Base-by-base conservation (phyloP, 2,888 invertebrate species). In the Podabrus alpinus region DNA sequence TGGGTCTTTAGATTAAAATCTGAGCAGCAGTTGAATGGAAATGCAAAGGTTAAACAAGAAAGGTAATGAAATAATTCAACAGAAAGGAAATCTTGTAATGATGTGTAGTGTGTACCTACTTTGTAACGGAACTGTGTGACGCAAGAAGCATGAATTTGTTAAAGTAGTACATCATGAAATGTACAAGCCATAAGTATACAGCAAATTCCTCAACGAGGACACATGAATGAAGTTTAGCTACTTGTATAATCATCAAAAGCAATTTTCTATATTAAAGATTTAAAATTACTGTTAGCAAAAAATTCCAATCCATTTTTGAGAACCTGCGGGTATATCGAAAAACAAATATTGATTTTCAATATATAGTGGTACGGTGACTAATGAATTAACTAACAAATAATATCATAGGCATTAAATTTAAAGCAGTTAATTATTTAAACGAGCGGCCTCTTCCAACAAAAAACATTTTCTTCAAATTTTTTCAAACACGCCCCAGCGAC, bases 41-140 rank as follows among this genome's bases (percentile, higher is more conserved):
- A 64, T 7, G 21, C 13, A 17, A 64, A 64, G 19, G 17, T 64
- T 64, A 16, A 61, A 61, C 61, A 61, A 21, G 15, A 19, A 19
- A 19, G 62, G 19, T 21, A 64, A 70, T 59, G 66, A 24, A 67
- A 71, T 66, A 71, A 71, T 71, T 67, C 66, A 24, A 67, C 59
- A 67, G 71, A 71, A 71, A 71, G 71, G 66, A 71, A 71, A 17
- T 71, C 71, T 71, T 71, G 45, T 71, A 64, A 64, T 64, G 21
- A 64, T 64, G 19, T 64, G 19, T n/a, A 64, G 66, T 17, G 17
- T 19, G 15, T 71, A 24, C 19, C 11, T 66, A 71, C 64, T 67
- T 64, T 24, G 59, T 71, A 71, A 71, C 71, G 71, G 71, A 71
- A 71, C 66, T 25, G 15, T 25, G 67, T 71, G 71, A 71, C 71